Evolutionary conservation across 2,888 invertebrate species (phyloP).

Genomic region (Saturnia japonica): DNA sequence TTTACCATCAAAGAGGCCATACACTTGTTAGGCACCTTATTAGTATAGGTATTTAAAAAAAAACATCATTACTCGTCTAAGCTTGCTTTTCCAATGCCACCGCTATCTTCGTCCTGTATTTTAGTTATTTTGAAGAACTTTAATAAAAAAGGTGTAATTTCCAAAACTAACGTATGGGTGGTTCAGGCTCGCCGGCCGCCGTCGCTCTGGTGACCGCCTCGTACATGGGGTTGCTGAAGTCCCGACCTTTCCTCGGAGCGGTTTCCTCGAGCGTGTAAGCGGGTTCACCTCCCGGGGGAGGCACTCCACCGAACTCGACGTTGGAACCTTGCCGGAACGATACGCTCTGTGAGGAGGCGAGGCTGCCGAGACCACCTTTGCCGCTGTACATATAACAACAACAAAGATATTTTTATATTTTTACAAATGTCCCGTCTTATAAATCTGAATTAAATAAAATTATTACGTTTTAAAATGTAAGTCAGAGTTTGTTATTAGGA

Average conservation of each 20-base stretch:
- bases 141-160: background rate
- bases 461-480: too few species aligned
- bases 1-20: too few species aligned
- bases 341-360: constrained; percentile 94
- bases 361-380: constrained; percentile 89
- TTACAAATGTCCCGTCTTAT: too few species aligned
- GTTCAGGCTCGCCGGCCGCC: constrained; percentile 55
- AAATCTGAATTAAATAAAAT: too few species aligned
- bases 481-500: too few species aligned
- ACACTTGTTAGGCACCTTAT: too few species aligned
- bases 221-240: constrained; percentile 99
- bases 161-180: constrained; percentile 60
- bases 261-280: constrained; percentile 90
- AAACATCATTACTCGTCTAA: too few species aligned
- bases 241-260: constrained; percentile 87
- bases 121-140: background rate
- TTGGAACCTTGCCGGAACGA: constrained; percentile 96
- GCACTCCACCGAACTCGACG: constrained; percentile 89
- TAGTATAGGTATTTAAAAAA: too few species aligned
- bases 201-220: constrained; percentile 90
- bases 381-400: constrained; percentile 77
- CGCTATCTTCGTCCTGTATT: background rate
- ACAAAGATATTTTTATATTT: background rate
- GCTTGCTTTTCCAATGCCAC: too few species aligned
- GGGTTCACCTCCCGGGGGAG: constrained; percentile 83